Base-by-base conservation (phyloP, 2,797 vertebrate genomes). In the Tiaroga cobitis region DNA sequence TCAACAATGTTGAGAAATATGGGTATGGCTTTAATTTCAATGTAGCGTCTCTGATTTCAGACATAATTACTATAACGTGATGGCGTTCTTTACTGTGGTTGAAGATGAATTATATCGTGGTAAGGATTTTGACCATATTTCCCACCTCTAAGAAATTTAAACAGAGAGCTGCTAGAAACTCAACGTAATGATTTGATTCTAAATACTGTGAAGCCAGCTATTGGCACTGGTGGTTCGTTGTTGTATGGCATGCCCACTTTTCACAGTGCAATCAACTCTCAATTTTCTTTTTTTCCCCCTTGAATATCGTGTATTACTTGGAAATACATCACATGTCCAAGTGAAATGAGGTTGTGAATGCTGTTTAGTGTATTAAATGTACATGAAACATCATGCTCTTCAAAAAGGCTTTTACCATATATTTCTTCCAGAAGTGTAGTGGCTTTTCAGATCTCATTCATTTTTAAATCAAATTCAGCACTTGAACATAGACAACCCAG, bases 401-500 rank as follows among this genome's bases (percentile, higher is more conserved):
- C 26, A n/a, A 15, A 54, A 43, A 59, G 5, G 2, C n/a, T 75
- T 67, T 67, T 34, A 34, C n/a, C 46, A 29, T 49, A 67, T 65
- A 34, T 56, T 24, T 61, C 18, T 6, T 70, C 2, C 39, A 49
- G 61, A 72, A n/a, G n/a, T 34, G 46, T n/a, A 49, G 73, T 29
- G 1, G 13, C 16, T 79, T 69, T 73, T 39, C 70, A 0, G 6
- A 29, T 74, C 73, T 83, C 80, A 85, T 82, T 76, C 16, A 89
- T 81, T 80, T 88, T 87, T 82, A 76, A 88, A 86, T 46, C 46
- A 72, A 24, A 82, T 37, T 51, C 56, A 79, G 75, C 19, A 34
- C 29, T 80, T 34, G 41, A 84, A 19, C 81, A 70, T 43, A 63
- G 67, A 86, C 59, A 74, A 13, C 34, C 49, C 63, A 32, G 70